Conservation (phyloP, 2,113 vertebrate species). For the Stegostoma tigrinum region DNA sequence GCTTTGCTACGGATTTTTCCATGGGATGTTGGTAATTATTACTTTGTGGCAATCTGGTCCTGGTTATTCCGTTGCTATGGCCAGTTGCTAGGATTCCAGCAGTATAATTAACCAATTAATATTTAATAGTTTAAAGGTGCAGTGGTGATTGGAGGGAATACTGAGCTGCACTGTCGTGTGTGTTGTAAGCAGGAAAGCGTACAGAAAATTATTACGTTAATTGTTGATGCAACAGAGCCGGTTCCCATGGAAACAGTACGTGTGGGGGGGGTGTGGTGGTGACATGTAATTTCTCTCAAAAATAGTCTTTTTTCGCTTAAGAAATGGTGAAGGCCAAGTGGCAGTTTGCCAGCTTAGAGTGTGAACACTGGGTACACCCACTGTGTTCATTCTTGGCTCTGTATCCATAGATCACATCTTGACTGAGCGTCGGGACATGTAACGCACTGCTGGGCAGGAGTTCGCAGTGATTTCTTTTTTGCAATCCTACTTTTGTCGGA, state of each 20-base stretch:
- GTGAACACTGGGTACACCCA: background rate
- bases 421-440: background rate
- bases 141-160: background rate
- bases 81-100: conserved; percentile 1
- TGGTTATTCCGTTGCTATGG: background rate
- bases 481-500: too few relatives aligned
- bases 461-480: background rate
- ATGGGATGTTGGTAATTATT: background rate
- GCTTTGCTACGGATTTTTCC: background rate
- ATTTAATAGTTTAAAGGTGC: conserved; percentile 27
- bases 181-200: background rate
- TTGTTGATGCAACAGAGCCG: conserved; percentile 15
- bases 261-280: background rate
- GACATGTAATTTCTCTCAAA: background rate
- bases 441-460: background rate
- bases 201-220: background rate
- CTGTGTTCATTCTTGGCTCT: background rate
- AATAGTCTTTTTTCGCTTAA: background rate
- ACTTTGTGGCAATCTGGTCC: background rate
- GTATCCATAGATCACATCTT: background rate
- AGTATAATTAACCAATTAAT: conserved; percentile 13
- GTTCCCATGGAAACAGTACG: background rate
- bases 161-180: background rate
- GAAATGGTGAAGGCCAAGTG: background rate
- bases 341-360: background rate